A percentile compares a stretch with the other conserved stretches of the same genome.
Conservation (phyloP, 2,888 invertebrate genomes). For the Antheraea yamamai region DNA sequence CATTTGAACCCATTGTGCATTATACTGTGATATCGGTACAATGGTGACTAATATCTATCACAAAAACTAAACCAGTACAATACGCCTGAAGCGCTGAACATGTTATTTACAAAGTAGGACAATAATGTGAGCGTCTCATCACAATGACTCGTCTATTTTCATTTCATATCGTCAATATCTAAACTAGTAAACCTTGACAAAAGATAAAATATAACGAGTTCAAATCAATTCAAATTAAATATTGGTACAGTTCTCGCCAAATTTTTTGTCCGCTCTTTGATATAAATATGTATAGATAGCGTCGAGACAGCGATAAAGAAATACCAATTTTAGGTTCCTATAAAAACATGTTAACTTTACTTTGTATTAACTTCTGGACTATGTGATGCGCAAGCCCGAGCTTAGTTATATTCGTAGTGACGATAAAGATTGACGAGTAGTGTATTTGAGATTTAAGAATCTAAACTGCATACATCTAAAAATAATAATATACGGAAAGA, state of each 20-base stretch:
- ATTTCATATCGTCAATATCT: not conserved
- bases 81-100: not conserved
- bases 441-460: not conserved
- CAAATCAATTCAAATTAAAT: conserved; percentile 12
- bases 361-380: too few relatives aligned
- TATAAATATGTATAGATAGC: too few relatives aligned
- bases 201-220: not conserved
- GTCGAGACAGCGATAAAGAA: too few relatives aligned
- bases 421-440: too few relatives aligned
- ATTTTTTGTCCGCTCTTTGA: too few relatives aligned
- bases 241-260: not conserved
- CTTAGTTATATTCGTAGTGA: too few relatives aligned
- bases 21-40: not conserved
- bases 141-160: conserved; percentile 6
- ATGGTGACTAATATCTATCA: not conserved
- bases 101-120: conserved; percentile 3
- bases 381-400: too few relatives aligned
- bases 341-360: too few relatives aligned
- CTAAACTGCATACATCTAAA: conserved; percentile 10
- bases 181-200: not conserved
- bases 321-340: too few relatives aligned
- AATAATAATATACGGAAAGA: conserved; percentile 15
- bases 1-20: not conserved
- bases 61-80: conserved; percentile 2
- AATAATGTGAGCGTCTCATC: conserved; percentile 9